phyloP scores from a whole-genome alignment of 1,140 invertebrate genomes.

The Drosophila sp. region DNA sequence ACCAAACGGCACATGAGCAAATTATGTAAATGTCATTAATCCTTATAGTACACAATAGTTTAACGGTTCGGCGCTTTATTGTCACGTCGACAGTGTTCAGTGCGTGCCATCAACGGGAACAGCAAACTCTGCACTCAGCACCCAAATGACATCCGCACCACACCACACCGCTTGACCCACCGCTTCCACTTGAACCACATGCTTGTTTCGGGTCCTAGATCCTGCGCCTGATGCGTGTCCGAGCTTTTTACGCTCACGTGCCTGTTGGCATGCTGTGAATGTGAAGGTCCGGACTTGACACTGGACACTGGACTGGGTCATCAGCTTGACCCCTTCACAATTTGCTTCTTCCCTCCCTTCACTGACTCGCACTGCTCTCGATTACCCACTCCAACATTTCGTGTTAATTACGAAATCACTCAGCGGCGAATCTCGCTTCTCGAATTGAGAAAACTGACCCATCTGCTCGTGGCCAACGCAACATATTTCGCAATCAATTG shows the following conservation, averaged over 20 bases:
- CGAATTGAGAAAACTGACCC: constrained; percentile 36
- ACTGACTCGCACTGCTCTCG: neutral
- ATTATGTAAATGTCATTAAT: constrained; percentile 83
- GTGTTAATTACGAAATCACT: constrained; percentile 81
- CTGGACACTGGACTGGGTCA: too few species aligned
- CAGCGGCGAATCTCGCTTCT: constrained; percentile 39
- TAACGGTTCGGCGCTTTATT: constrained; percentile 80
- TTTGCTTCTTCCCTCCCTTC: neutral
- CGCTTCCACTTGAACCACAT: constrained; percentile 11
- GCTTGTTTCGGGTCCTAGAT: constrained; percentile 20
- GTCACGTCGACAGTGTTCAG: constrained; percentile 62
- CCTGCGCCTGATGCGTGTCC: constrained; percentile 35
- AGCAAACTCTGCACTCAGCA: constrained; percentile 53
- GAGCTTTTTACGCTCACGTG: constrained; percentile 72
- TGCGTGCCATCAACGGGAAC: constrained; percentile 52
- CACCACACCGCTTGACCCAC: neutral
- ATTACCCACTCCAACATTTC: constrained; percentile 48
- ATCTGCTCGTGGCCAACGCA: constrained; percentile 42
- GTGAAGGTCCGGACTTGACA: too few species aligned
- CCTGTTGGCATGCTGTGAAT: constrained; percentile 54
- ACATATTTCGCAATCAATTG: constrained; percentile 56
- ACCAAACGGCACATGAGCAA: constrained; percentile 52
- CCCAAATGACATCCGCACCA: constrained; percentile 44
- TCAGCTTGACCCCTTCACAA: constrained; percentile 17
- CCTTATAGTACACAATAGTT: constrained; percentile 81